Conservation (phyloP, 92 coral and sea anemone species). For the Phenganax marumi region DNA sequence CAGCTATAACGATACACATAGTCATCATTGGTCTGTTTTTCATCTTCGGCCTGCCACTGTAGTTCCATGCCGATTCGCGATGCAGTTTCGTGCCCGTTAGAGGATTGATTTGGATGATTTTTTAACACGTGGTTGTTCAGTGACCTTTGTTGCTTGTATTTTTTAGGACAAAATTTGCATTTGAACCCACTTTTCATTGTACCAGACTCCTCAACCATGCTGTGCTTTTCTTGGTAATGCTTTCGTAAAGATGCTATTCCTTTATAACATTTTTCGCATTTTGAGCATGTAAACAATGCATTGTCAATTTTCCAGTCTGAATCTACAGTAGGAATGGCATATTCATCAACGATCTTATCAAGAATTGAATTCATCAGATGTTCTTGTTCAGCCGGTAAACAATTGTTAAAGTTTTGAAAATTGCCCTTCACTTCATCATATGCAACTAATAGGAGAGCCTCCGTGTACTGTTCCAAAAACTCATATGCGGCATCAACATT, state of each 20-base stretch:
- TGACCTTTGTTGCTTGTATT: background rate
- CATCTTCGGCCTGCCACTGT: background rate
- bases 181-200: background rate
- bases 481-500: constrained; percentile 11
- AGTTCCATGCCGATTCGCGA: background rate
- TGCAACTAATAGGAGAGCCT: background rate
- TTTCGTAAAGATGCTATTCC: background rate
- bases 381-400: background rate
- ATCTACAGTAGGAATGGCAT: background rate
- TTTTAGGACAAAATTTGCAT: background rate
- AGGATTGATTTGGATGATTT: too few species aligned
- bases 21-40: background rate
- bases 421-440: background rate
- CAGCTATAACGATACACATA: background rate
- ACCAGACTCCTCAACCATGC: background rate
- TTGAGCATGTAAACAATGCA: background rate
- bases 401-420: too few species aligned
- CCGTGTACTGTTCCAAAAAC: background rate
- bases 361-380: background rate
- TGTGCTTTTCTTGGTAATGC: background rate
- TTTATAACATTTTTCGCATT: constrained; percentile 4
- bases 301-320: background rate
- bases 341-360: background rate
- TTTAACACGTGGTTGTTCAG: background rate
- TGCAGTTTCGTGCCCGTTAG: background rate